Conservation (phyloP, 2,797 vertebrate genomes). For the Pangasius krempfi region DNA sequence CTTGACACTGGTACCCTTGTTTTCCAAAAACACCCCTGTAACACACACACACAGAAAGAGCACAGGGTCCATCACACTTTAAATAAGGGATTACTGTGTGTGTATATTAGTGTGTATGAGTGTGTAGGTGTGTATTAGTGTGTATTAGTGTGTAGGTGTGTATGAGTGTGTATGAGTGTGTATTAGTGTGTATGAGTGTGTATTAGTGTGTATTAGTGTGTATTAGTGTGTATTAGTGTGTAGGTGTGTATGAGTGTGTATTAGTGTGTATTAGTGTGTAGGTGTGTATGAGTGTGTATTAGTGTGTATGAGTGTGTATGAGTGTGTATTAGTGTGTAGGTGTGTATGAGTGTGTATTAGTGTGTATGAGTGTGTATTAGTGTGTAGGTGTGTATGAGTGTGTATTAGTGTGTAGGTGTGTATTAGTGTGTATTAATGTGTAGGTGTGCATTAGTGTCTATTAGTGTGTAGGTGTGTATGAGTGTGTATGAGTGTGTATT, state of each 20-base stretch:
- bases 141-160: background rate
- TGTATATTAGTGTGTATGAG: background rate
- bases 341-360: background rate
- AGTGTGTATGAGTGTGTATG: background rate
- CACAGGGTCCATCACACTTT: too few species aligned
- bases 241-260: background rate
- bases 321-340: background rate
- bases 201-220: conserved; percentile 47
- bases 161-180: background rate
- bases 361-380: conserved; percentile 52
- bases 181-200: background rate
- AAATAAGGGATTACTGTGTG: background rate
- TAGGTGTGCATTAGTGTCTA: conserved; percentile 2
- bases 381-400: conserved; percentile 7
- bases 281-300: background rate
- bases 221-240: conserved; percentile 41
- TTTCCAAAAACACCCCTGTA: conserved; percentile 95
- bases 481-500: conserved; percentile 53
- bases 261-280: background rate
- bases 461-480: background rate
- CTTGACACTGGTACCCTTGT: conserved; percentile 98
- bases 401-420: background rate
- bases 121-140: background rate
- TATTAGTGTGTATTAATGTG: background rate
- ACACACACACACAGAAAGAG: background rate